Conservation (phyloP, 2,113 vertebrate genomes). For the Tyto alba region DNA sequence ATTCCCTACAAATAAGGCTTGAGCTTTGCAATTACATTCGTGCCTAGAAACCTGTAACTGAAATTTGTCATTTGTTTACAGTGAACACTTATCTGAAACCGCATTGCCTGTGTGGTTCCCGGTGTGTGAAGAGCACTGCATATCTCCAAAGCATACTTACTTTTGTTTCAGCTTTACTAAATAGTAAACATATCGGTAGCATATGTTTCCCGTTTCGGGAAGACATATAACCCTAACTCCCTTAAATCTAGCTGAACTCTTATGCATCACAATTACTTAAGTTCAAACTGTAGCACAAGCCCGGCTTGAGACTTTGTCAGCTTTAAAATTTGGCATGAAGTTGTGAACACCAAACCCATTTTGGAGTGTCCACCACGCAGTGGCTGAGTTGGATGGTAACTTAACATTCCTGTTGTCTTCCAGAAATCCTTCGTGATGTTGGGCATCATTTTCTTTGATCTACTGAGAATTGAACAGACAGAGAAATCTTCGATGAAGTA, state of each 20-base stretch:
- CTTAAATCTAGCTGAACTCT: background rate
- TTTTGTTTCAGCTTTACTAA: background rate
- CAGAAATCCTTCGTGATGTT: background rate
- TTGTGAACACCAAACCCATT: background rate
- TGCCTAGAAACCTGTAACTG: background rate
- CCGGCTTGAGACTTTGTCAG: background rate
- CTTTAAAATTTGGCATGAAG: background rate
- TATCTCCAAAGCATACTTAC: background rate
- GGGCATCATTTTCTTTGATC: background rate
- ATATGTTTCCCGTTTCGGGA: background rate
- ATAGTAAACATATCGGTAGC: background rate
- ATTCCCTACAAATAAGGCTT: background rate
- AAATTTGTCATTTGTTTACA: background rate
- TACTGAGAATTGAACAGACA: background rate
- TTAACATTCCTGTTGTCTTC: background rate
- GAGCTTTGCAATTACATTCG: background rate
- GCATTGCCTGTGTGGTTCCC: background rate
- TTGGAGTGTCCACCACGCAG: background rate
- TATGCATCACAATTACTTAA: background rate
- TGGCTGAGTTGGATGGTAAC: background rate
- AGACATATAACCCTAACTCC: background rate
- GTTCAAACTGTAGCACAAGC: background rate
- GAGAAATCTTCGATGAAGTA: background rate
- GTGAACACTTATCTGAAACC: background rate
- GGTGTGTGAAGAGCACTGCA: accelerated